Evolutionary conservation across 1,140 invertebrate species (phyloP).

Genomic region (Halyomorpha halys): DNA sequence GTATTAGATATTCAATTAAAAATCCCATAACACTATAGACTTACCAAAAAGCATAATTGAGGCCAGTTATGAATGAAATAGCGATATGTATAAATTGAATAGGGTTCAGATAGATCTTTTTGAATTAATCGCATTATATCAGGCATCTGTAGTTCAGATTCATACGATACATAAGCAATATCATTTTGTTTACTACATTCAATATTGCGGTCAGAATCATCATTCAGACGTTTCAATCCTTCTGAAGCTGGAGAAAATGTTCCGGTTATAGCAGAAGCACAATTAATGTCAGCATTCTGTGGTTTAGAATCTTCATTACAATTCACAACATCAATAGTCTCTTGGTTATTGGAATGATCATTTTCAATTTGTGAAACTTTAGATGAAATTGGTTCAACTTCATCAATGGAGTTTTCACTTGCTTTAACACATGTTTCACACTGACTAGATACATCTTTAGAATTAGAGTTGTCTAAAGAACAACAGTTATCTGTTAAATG

Average conservation of each 20-base stretch:
- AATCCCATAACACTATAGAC: no score
- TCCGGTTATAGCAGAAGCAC: no score
- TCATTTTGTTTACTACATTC: conserved; percentile 15
- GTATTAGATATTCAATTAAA: no score
- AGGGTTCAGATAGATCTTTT: conserved; percentile 97
- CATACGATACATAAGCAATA: conserved; percentile 63
- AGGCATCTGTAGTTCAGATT: conserved; percentile 84
- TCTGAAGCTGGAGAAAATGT: not conserved
- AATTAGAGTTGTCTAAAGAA: not conserved
- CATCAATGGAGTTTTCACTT: not conserved
- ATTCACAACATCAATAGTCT: not conserved
- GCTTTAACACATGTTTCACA: conserved; percentile 20
- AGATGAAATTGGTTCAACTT: not conserved
- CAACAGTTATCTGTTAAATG: conserved; percentile 4
- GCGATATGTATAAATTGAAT: conserved; percentile 99
- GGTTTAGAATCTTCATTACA: not conserved
- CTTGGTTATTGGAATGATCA: not conserved
- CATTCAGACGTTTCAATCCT: not conserved
- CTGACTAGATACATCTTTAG: conserved; percentile 13
- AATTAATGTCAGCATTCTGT: no score
- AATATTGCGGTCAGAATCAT: not conserved
- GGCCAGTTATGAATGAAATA: conserved; percentile 99
- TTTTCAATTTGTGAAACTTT: not conserved
- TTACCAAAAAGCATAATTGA: conserved; percentile 91
- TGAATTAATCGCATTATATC: conserved; percentile 97